phyloP scores from a whole-genome alignment of 2,888 invertebrate species.

The Pseudolycoriella hygida region DNA sequence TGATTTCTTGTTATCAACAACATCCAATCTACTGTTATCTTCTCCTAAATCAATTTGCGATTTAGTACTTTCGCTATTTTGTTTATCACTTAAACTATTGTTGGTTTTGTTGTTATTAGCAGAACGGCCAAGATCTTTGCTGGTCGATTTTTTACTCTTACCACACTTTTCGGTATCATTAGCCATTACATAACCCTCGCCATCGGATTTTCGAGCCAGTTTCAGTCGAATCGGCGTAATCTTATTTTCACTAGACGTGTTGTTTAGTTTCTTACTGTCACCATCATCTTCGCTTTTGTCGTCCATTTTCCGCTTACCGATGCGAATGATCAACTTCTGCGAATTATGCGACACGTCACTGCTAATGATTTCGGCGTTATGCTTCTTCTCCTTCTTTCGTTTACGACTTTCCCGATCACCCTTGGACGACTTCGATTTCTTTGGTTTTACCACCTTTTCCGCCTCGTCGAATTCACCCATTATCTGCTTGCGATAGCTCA shows the following conservation, averaged over 20 bases:
- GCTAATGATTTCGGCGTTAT: conserved; percentile 37
- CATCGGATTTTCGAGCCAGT: conserved; percentile 62
- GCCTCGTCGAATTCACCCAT: conserved; percentile 58
- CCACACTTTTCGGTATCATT: conserved; percentile 13
- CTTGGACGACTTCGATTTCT: conserved; percentile 36
- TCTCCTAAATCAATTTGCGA: background rate
- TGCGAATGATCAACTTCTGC: conserved; percentile 60
- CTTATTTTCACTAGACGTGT: conserved; percentile 28
- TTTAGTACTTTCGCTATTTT: background rate
- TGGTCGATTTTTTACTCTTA: background rate
- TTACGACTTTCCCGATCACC: conserved; percentile 31
- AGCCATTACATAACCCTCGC: conserved; percentile 35
- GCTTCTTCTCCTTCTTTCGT: conserved; percentile 20
- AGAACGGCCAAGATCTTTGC: background rate
- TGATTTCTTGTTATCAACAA: background rate
- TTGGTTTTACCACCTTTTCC: conserved; percentile 29
- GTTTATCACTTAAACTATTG: background rate
- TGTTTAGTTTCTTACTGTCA: conserved; percentile 5
- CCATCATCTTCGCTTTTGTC: conserved; percentile 11
- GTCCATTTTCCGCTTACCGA: conserved; percentile 30
- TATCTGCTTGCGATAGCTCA: conserved; percentile 70
- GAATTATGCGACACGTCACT: conserved; percentile 31
- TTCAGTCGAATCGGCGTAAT: conserved; percentile 70
- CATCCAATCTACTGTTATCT: too few species aligned
- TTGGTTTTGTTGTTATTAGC: background rate